Evolutionary conservation across 2,113 vertebrate genomes (phyloP).

Genomic region (Micronisus gabar): DNA sequence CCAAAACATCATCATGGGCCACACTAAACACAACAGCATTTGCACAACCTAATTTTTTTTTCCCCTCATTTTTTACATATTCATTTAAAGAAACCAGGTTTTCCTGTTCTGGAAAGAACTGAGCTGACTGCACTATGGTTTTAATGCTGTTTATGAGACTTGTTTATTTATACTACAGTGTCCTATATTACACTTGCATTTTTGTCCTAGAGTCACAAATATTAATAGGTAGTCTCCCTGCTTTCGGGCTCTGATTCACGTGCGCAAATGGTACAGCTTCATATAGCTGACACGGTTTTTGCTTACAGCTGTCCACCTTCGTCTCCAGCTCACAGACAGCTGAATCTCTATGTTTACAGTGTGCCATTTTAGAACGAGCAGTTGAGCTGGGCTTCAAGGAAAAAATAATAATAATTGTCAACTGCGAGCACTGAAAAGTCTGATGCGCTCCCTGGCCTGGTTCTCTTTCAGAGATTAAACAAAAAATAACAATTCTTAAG

Average conservation of each 20-base stretch:
- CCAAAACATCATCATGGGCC: not conserved
- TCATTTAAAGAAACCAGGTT: not conserved
- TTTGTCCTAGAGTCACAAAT: not conserved
- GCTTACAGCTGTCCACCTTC: not conserved
- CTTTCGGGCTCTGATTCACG: fast-evolving
- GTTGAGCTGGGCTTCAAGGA: not conserved
- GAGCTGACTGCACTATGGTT: not conserved
- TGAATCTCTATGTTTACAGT: not conserved
- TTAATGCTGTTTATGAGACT: not conserved
- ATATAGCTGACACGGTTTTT: not conserved
- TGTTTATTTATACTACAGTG: not conserved
- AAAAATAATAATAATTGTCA: fast-evolving
- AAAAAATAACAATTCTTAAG: not conserved
- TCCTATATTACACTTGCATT: not conserved
- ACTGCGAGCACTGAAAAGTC: not conserved
- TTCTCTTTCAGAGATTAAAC: not conserved
- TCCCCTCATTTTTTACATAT: not conserved
- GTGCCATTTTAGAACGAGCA: not conserved
- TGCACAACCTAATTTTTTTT: fast-evolving
- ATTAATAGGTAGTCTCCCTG: not conserved
- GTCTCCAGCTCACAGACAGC: not conserved
- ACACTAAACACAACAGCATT: not conserved
- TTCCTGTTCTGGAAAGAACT: not conserved
- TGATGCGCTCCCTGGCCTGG: not conserved
- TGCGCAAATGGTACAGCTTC: not conserved